Evolutionary conservation across 2,797 vertebrate genomes (phyloP).

Genomic region (Ataeniobius toweri): DNA sequence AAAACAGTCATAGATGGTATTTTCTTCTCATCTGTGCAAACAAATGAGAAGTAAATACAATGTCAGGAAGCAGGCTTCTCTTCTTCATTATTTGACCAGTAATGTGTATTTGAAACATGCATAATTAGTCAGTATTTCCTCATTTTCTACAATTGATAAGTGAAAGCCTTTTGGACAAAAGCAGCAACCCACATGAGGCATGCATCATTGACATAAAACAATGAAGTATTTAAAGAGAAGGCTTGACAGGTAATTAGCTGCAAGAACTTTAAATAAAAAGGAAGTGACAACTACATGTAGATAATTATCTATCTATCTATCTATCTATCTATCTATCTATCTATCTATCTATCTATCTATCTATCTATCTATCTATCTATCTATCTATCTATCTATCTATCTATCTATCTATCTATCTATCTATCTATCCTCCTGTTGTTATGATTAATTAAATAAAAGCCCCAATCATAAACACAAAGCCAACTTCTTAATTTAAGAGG

Average conservation of each 20-base stretch:
- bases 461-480: slow-evolving; percentile 20
- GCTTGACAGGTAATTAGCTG: not conserved
- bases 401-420: too few species aligned
- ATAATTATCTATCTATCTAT: not conserved
- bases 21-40: not conserved
- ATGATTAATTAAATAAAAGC: slow-evolving; percentile 4
- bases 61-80: slow-evolving; percentile 31
- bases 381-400: too few species aligned
- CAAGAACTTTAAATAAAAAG: not conserved
- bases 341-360: too few species aligned
- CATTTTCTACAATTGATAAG: slow-evolving; percentile 25
- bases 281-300: not conserved
- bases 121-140: slow-evolving; percentile 38
- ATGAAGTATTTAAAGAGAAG: not conserved
- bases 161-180: slow-evolving; percentile 11
- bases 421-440: not conserved
- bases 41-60: not conserved
- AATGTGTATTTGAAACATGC: slow-evolving; percentile 35
- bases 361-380: too few species aligned
- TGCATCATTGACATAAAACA: not conserved
- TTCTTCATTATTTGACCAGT: slow-evolving; percentile 45
- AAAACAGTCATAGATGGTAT: not conserved
- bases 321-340: not conserved
- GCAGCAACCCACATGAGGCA: not conserved
- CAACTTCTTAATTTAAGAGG: slow-evolving; percentile 31